phyloP scores from a whole-genome alignment of 2,113 vertebrate species.

The Ciconia maguari region DNA sequence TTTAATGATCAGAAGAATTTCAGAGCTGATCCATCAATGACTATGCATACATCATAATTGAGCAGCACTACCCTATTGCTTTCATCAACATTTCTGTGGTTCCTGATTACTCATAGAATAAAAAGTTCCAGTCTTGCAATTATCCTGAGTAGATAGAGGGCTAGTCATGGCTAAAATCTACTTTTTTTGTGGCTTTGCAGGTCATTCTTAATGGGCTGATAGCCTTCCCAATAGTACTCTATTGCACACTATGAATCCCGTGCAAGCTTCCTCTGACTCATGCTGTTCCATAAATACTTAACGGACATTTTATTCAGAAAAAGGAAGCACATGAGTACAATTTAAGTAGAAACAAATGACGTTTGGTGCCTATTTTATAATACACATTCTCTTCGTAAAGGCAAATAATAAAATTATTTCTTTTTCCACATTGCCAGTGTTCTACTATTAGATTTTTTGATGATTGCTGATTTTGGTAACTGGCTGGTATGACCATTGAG shows the following conservation, averaged over 20 bases:
- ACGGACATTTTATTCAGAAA: conserved; percentile 50
- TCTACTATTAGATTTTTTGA: not conserved
- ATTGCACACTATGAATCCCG: not conserved
- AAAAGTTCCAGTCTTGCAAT: not conserved
- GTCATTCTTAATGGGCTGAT: not conserved
- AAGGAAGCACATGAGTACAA: not conserved
- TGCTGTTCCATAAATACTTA: not conserved
- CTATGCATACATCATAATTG: not conserved
- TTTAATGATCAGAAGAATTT: not conserved
- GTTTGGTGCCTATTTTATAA: conserved; percentile 39
- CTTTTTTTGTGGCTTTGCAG: not conserved
- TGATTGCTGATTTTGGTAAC: not conserved
- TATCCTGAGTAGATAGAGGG: not conserved
- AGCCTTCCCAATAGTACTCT: not conserved
- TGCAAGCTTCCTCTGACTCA: not conserved
- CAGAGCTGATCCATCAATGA: not conserved
- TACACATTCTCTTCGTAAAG: not conserved
- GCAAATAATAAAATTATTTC: not conserved
- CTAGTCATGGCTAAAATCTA: not conserved
- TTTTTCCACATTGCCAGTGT: not conserved
- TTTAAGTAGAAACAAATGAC: conserved; percentile 61
- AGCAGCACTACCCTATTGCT: not conserved
- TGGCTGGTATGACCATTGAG: not conserved
- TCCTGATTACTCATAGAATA: not conserved
- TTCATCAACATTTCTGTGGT: not conserved